Base-by-base conservation (phyloP, 2,888 invertebrate genomes). In the Platycheirus albimanus region DNA sequence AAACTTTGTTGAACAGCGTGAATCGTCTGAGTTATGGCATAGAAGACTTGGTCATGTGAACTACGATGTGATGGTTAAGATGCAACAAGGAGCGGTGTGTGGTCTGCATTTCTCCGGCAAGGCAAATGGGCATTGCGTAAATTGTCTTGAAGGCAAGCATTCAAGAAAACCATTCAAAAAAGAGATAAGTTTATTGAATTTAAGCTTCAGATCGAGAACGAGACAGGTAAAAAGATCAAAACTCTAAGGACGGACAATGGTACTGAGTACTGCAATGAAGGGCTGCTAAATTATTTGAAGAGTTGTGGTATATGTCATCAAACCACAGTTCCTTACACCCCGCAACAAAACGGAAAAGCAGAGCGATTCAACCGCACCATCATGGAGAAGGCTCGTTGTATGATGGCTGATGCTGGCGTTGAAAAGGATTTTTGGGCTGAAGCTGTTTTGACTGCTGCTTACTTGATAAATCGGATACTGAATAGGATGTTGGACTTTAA, bases 361-460 rank as follows among this genome's bases (percentile, higher is more conserved):
- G 76, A 77, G 45, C 20, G 69, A 30, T 33, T 58, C 19, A 86
- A 86, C 15, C 41, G 86, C 11, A 84, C 85, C 0, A 47, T 86
- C 1, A 28, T 85, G 0, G 86, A 86, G 38, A 85, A 58, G 20
- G 83, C 71, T 1, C 49, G 84, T 24, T 83, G 84, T 24, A 77
- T 86, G 77, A n/a, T n/a, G n/a, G n/a, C n/a, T n/a, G n/a, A n/a
- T n/a, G n/a, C n/a, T n/a, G n/a, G n/a, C n/a, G n/a, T n/a, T n/a
- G n/a, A n/a, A 6, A 64, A 77, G 17, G 11, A 17, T 2, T 58
- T 45, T 47, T 79, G 81, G 85, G 79, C 70, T 11, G 72, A 87
- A 70, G 85, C 86, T 3, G 61, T 71, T n/a, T 69, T 70, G 20
- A 85, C 85, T 70, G 6, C n/a, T n/a, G n/a, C n/a, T n/a, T n/a